Evolutionary conservation across 2,797 vertebrate species (phyloP), one percentile per base, ranked within the genome.

Genomic region (Notolabrus celidotus): DNA sequence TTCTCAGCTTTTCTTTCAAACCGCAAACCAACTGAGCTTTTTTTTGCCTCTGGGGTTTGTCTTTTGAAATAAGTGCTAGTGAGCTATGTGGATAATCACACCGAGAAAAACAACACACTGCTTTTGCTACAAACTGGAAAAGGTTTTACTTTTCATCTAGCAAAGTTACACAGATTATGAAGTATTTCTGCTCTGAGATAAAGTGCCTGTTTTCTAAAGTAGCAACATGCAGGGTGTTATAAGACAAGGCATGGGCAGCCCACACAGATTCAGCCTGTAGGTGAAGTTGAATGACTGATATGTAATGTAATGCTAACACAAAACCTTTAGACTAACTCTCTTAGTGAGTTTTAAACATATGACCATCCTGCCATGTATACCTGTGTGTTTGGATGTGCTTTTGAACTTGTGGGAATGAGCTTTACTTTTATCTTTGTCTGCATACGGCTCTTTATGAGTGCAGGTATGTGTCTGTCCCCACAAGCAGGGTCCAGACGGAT

Each of bases 371-470:
- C 41, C 15, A 5, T 36, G 2, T 29, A 7, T 16, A 8, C 5
- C 16, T 16, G 12, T 2, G 12, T 16, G 7, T 49, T 2, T 36
- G 11, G 7, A 22, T 16, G 5, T 16, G 4, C 3, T 1, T 55
- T 31, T 29, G 27, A 71, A 22, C 57, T 53, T 54, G 45, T 39
- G 23, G 11, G 5, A 31, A 17, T 22, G 11, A 50, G 20, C 31
- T 38, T 23, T n/a, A 11, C 54, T 68, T 39, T 46, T 20, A 20
- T 55, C 31, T 47, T 47, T 51, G 51, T 67, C 59, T 58, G 46
- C 4, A 25, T 60, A 39, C 56, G 16, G 27, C 22, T 56, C 12
- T 69, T 69, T 41, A 15, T 57, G 12, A 17, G 39, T 42, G 54
- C 45, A 58, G 10, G 14, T 31, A 2, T 6, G 29, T 36, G 23